Percentiles rank a stretch among this genome's conserved stretches.
These are phyloP conservation scores for Leptoteleia sp. DNA, from an alignment of 1,140 invertebrate species.

Conservation along the genomic window DNA sequence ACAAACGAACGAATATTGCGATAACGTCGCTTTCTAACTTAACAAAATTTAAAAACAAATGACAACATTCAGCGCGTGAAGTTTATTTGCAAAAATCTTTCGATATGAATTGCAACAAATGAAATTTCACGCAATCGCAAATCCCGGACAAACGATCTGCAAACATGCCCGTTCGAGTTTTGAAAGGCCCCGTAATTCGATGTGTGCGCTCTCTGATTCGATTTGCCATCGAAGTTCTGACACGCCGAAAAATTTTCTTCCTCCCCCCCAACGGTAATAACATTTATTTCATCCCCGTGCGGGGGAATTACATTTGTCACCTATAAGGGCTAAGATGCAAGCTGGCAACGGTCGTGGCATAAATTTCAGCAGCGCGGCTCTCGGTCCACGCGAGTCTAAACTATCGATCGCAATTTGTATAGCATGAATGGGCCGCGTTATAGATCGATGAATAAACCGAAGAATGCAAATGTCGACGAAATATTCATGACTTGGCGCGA, in stretches of 20 bases:
- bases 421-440: constrained; percentile 11
- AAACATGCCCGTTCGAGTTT: background rate
- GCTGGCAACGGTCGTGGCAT: constrained; percentile 22
- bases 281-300: background rate
- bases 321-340: constrained; percentile 17
- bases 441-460: constrained; percentile 32
- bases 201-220: background rate
- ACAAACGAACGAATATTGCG: no score
- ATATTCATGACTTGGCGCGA: constrained; percentile 13
- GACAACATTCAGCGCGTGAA: no score
- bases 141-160: background rate
- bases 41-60: no score
- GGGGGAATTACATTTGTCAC: constrained; percentile 28
- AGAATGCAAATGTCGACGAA: constrained; percentile 29
- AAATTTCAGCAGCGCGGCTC: no score
- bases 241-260: constrained; percentile 2
- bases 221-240: constrained; percentile 14
- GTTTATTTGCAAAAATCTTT: no score
- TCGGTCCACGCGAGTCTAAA: constrained; percentile 26
- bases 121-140: no score
- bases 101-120: no score
- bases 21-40: no score
- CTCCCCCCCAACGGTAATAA: background rate
- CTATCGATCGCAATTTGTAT: constrained; percentile 33
- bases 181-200: background rate